These are phyloP conservation scores for Montipora sp. DNA, from an alignment of 64 coral and sea anemone species.

Conservation along the genomic window DNA sequence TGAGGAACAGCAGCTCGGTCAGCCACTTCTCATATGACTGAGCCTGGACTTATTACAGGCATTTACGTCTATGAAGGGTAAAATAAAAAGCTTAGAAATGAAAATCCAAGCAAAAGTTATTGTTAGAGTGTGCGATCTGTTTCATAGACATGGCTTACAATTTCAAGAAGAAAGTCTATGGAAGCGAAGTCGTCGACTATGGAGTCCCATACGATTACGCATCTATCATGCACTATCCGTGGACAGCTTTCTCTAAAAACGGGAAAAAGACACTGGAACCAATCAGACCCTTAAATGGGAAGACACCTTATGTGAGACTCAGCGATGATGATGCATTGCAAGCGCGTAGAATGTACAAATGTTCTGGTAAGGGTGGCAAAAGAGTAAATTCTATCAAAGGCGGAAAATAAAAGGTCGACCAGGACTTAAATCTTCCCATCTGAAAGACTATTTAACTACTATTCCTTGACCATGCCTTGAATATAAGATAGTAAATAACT, in stretches of 20 bases:
- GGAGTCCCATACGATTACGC: conserved; percentile 88
- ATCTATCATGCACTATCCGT: conserved; percentile 94
- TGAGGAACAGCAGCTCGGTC: too few relatives aligned
- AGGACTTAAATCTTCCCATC: too few relatives aligned
- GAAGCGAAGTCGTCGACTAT: conserved; percentile 87
- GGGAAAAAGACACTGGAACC: conserved; percentile 84
- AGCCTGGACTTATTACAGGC: too few relatives aligned
- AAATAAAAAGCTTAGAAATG: too few relatives aligned
- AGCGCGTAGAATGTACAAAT: conserved; percentile 89
- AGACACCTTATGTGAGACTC: conserved; percentile 78
- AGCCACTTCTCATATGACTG: too few relatives aligned
- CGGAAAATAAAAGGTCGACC: not conserved
- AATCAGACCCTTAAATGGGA: conserved; percentile 76
- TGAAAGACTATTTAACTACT: too few relatives aligned
- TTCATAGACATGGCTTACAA: conserved; percentile 82
- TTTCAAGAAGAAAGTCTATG: conserved; percentile 85
- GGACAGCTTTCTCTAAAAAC: conserved; percentile 89
- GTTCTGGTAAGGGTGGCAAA: conserved; percentile 53
- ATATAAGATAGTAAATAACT: too few relatives aligned
- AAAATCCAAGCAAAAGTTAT: too few relatives aligned
- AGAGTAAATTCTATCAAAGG: not conserved
- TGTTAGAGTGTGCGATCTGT: not conserved
- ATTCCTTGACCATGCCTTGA: too few relatives aligned
- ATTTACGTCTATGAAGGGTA: too few relatives aligned
- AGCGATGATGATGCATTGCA: conserved; percentile 89